Evolutionary conservation across 2,888 invertebrate species (phyloP).

Genomic region (Acleris sparsana): DNA sequence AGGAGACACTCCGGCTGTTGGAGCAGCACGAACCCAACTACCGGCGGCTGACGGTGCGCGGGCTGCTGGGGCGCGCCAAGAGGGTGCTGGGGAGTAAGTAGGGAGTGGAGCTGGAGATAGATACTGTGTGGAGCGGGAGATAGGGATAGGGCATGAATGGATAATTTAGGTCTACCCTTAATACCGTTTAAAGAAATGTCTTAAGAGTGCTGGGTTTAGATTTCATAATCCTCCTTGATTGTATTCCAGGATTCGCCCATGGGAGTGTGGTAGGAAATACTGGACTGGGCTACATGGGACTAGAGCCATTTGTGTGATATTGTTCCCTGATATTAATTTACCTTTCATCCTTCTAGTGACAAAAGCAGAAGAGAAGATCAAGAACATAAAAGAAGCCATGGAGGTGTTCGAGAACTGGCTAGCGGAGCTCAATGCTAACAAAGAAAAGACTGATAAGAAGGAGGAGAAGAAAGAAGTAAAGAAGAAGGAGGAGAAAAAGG

Average conservation of each 20-base stretch:
- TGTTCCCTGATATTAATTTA: slow-evolving; percentile 21
- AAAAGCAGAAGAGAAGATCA: slow-evolving; percentile 87
- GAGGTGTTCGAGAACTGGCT: slow-evolving; percentile 88
- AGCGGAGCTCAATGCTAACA: slow-evolving; percentile 73
- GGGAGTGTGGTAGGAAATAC: too few species aligned
- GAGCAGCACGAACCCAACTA: slow-evolving; percentile 86
- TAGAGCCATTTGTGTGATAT: too few species aligned
- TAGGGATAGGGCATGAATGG: too few species aligned
- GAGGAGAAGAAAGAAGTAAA: slow-evolving; percentile 52
- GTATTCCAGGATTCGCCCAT: too few species aligned
- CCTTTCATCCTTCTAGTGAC: slow-evolving; percentile 78
- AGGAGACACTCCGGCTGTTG: slow-evolving; percentile 85
- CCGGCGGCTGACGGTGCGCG: slow-evolving; percentile 85
- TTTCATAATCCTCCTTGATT: too few species aligned
- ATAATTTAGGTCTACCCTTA: too few species aligned
- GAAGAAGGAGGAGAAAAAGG: slow-evolving; percentile 46
- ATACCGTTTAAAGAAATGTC: too few species aligned
- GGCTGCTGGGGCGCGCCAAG: slow-evolving; percentile 82
- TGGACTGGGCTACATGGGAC: too few species aligned
- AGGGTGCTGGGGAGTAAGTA: slow-evolving; percentile 68
- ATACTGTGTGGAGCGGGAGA: slow-evolving; percentile 43
- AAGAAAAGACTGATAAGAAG: slow-evolving; percentile 58
- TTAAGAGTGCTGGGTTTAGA: too few species aligned
- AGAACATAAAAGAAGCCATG: slow-evolving; percentile 87
- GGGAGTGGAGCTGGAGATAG: too few species aligned